phyloP scores from a whole-genome alignment of 2,797 vertebrate species.

The Enteromius mattozi region DNA sequence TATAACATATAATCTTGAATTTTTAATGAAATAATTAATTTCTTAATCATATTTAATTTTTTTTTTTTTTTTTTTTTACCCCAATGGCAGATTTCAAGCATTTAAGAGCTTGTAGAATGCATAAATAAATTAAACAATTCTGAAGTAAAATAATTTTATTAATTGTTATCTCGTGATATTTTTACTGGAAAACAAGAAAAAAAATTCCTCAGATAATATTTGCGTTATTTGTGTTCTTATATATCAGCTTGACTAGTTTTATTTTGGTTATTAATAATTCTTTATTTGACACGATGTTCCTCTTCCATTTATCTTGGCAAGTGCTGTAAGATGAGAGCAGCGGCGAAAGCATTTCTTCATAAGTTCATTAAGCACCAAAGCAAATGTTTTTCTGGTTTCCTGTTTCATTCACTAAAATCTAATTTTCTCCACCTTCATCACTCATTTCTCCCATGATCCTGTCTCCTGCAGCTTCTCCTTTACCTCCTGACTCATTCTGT shows the following conservation, averaged over 20 bases:
- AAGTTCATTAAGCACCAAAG: slow-evolving; percentile 39
- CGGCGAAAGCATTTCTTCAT: slow-evolving; percentile 20
- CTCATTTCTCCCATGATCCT: slow-evolving; percentile 51
- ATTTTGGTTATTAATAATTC: slow-evolving; percentile 2
- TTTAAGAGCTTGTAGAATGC: not conserved
- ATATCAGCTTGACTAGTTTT: not conserved
- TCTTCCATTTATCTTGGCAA: slow-evolving; percentile 19
- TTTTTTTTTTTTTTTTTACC: not conserved
- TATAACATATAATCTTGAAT: not conserved
- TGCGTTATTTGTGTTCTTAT: not conserved
- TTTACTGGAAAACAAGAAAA: not conserved
- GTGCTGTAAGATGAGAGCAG: not conserved
- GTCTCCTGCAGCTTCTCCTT: slow-evolving; percentile 22
- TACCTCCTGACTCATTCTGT: slow-evolving; percentile 47
- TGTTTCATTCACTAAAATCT: slow-evolving; percentile 6
- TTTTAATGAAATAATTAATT: not conserved
- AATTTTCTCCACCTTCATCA: slow-evolving; percentile 58
- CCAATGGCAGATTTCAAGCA: not conserved
- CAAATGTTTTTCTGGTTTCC: slow-evolving; percentile 37
- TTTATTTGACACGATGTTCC: not conserved
- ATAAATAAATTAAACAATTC: not conserved
- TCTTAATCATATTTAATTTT: too few relatives aligned
- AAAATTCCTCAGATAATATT: not conserved
- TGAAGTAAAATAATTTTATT: not conserved
- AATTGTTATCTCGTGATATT: not conserved